Evolutionary conservation across 2,797 vertebrate genomes (phyloP), one percentile per base, ranked within the genome.

Genomic region (Apogon talboti): DNA sequence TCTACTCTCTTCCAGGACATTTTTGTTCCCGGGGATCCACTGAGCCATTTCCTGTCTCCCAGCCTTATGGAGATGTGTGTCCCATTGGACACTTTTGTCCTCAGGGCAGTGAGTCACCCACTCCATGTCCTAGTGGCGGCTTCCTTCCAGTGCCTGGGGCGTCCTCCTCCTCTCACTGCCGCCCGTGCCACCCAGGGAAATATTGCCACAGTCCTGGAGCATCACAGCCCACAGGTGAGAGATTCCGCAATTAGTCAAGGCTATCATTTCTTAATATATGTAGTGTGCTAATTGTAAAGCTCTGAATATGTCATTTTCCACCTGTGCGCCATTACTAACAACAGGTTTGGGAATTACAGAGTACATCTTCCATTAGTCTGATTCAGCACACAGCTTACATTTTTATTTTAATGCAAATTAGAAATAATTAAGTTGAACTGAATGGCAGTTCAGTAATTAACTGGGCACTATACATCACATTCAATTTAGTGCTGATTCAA

Each of bases 31-130:
- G 46, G 69, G 92, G 91, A 67, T 92, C 93, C 67, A 76, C 66
- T 1, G 92, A 93, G 53, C 51, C 92, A 16, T 82, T 79, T 9
- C 93, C 94, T 49, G 73, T 93, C 76, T 90, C 91, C 60, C 76
- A 86, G 81, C 48, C 53, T 45, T 90, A 89, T 60, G 98, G 97
- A 81, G 96, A 96, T 62, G 86, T 97, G 78, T 99, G 96, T 71
- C 96, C 96, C 0, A 43, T 62, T 16, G 97, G 97, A 7, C 91
- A 95, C 86, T 97, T 94, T 85, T 98, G 96, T 64, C 96, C 95
- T 19, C 52, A 53, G 14, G 95, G 96, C 21, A 95, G 91, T 0
- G 79, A 83, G 9, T 84, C 89, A 21, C 96, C 97, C 0, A 54
- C 92, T 47, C 94, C 95, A 4, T 98, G 97, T 71, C 94, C 93